These are phyloP conservation scores for Puffinus mauretanicus DNA, from an alignment of 2,113 vertebrate genomes.

Conservation along the genomic window DNA sequence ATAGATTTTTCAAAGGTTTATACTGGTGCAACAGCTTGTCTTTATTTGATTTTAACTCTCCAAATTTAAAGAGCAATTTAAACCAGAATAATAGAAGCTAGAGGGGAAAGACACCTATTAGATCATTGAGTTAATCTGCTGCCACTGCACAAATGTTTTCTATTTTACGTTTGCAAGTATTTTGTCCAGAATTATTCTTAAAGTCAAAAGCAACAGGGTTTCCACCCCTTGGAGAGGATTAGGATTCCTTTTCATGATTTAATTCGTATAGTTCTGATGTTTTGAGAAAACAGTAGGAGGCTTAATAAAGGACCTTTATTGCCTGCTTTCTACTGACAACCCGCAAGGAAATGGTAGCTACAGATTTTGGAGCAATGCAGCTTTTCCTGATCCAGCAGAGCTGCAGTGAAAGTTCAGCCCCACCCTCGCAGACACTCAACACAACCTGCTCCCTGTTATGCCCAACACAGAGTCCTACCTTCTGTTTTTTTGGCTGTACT, in stretches of 20 bases:
- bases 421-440: background rate
- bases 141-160: background rate
- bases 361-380: background rate
- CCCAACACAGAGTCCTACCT: background rate
- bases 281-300: background rate
- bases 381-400: background rate
- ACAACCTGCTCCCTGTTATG: background rate
- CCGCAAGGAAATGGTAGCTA: background rate
- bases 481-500: background rate
- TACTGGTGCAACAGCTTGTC: background rate
- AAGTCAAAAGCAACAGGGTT: background rate
- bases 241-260: background rate
- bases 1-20: background rate
- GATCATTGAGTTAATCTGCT: background rate
- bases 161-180: background rate
- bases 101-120: background rate
- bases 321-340: background rate
- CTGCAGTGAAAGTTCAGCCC: background rate
- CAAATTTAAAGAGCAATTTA: slow-evolving; percentile 34
- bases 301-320: background rate
- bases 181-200: background rate
- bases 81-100: background rate
- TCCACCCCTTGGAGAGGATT: background rate
- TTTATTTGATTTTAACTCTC: slow-evolving; percentile 36
- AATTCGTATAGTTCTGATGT: background rate